Base-by-base conservation (phyloP, 2,797 vertebrate species). In the Spea hammondii region DNA sequence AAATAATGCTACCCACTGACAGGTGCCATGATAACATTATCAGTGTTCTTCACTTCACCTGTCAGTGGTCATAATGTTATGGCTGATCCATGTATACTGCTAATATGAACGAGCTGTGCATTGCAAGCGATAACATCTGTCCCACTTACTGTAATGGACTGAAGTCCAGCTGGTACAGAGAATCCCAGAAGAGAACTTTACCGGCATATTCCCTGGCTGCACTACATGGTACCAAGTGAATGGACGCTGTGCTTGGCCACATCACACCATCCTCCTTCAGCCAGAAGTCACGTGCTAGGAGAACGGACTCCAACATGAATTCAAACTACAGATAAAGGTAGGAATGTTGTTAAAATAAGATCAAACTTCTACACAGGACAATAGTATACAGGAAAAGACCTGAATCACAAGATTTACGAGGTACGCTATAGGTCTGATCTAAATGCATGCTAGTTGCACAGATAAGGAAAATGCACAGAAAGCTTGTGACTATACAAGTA, bases 281-380 rank as follows among this genome's bases (percentile, higher is more conserved):
- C 92, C 93, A 95, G 76, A 84, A 5, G 70, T 93, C 84, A 87
- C 78, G 78, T 64, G 72, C 66, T 62, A 64, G 77, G 72, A 95
- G 88, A 67, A 94, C 93, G 0, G 94, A 94, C 87, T 94, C 94
- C 73, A 94, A 89, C 93, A 94, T 95, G 88, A 93, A 94, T 88
- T 94, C 94, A 86, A 94, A 94, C 93, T 94, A 84, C 55, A 17
- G 0, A 1, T 2, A 14, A 12, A 46, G 51, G 64, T 17, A 44
- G 8, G 17, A 17, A 17, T 17, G 17, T 17, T 66, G n/a, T 65
- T 11, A 54, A 4, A 46, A 12, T 12, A 46, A 66, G 65, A 45
- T 8, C 6, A 12, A 3, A 12, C 5, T 17, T 3, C 32, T 66
- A n/a, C n/a, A 66, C 32, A 68, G 50, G 66, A 5, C 17, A 75